Evolutionary conservation across 2,888 invertebrate species (phyloP), one percentile per base, ranked within the genome.

Genomic region (Megalurothrips usitatus): DNA sequence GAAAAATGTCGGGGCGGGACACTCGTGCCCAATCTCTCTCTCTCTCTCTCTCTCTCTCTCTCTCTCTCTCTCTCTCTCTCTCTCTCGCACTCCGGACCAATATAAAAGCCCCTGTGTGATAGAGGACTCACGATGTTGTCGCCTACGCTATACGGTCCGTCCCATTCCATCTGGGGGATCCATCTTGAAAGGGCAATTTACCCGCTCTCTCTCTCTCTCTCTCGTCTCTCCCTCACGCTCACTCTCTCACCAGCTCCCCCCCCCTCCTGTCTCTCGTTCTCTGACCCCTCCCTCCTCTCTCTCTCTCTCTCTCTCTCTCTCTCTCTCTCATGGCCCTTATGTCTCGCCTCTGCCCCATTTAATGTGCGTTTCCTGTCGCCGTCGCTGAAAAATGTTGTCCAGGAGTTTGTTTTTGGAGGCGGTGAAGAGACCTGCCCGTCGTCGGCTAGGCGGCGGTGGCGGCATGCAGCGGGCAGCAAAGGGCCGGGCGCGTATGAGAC

Each of bases 341-440:
- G 26, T 23, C 68, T 75, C 26, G 23, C 68, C 26, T 75, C 68
- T 75, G 68, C 68, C 8, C 68, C 68, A 75, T 75, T 75, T 75
- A 75, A 23, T 75, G 68, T 26, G 58, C 58, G 58, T 58, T 58
- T 58, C 58, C 58, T 58, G 34, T 43, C 34, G 34, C 34, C 6
- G 3, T 43, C 6, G 34, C 6, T 43, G 6, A 43, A 43, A 43
- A 43, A 43, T 43, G 34, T 43, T 43, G 34, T 43, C 34, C 34
- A 6, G 34, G 34, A 43, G 34, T 43, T 43, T 43, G 34, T 43
- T 43, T n/a, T 43, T 43, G 34, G 34, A 2, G 34, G 34, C 34
- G 34, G 34, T 43, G 34, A 43, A 43, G 6, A 43, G 34, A 43
- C 34, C 6, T 43, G 2, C 34, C 34, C 34, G n/a, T n/a, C n/a